These are phyloP conservation scores for Oryzias dopingdopingensis DNA, from an alignment of 2,797 vertebrate genomes.

Conservation along the genomic window DNA sequence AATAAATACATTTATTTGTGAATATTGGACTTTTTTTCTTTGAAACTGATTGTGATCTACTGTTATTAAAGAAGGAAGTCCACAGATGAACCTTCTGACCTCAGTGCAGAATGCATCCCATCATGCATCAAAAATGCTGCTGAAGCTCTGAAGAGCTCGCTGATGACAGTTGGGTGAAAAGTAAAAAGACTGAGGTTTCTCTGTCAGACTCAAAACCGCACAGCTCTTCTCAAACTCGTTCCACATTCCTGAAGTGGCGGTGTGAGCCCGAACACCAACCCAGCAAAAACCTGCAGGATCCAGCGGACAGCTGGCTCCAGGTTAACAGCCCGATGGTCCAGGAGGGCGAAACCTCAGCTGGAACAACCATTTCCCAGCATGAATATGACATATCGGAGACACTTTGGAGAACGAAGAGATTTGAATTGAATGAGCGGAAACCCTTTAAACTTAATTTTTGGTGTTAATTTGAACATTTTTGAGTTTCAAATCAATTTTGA, in stretches of 20 bases:
- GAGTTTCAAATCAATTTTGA: too few relatives aligned
- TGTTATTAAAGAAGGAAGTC: neutral
- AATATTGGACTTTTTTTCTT: too few relatives aligned
- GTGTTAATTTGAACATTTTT: too few relatives aligned
- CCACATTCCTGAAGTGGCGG: constrained; percentile 47
- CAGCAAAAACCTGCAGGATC: neutral
- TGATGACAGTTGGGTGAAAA: constrained; percentile 25
- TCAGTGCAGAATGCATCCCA: neutral
- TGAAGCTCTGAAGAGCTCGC: neutral
- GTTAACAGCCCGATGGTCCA: neutral
- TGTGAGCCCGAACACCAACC: neutral
- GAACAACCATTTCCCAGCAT: neutral
- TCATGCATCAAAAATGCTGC: neutral
- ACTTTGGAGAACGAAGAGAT: neutral
- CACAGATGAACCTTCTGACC: constrained; percentile 1
- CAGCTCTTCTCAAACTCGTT: constrained; percentile 54
- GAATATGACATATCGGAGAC: neutral
- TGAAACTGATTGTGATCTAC: neutral
- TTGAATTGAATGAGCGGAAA: neutral
- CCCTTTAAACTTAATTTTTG: neutral
- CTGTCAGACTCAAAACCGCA: constrained; percentile 38
- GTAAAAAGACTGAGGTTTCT: constrained; percentile 24
- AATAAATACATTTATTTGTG: too few relatives aligned
- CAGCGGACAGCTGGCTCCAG: neutral
- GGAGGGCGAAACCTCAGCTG: neutral